Base-by-base conservation (phyloP, 2,888 invertebrate species). In the Volucella inflata region DNA sequence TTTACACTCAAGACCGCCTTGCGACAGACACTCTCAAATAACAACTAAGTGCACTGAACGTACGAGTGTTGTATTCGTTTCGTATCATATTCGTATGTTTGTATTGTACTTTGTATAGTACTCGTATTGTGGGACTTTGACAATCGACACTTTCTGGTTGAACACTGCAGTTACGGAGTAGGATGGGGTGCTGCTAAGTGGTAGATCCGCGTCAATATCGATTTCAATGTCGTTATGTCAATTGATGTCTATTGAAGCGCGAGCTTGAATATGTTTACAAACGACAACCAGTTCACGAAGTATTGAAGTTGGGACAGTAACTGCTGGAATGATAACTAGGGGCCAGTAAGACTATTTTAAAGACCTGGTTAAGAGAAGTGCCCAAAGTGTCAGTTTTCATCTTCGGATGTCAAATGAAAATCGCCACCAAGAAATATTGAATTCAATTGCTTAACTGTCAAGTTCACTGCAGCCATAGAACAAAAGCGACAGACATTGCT, bases 391-490 rank as follows among this genome's bases (percentile, higher is more conserved):
- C 72, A 82, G 21, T 74, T 62, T 74, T 46, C 57, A 59, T 74
- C 67, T 48, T n/a, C 65, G 48, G 67, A 62, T 57, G 72, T 72
- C 59, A 53, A 48, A 79, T 40, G 55, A 55, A 71, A 36, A 59
- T 50, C 64, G 51, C 60, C 48, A 50, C 76, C 71, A 44, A 68
- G 74, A 70, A 68, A 55, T 72, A 70, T 57, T 77, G 68, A 74
- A 68, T 78, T 46, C 68, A 78, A 83, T 83, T 78, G 82, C 67
- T 67, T 60, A 59, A 51, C 82, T 72, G 82, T 72, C 82, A 72
- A 77, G 72, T 76, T 62, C 48, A 21, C 30, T 44, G 2, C 55
- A 46, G 6, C 14, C 55, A 70, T 67, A 50, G 59, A 64, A 50
- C 12, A 50, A n/a, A 65, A 21, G n/a, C 8, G 14, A 57, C 11